Evolutionary conservation across 2,797 vertebrate species (phyloP).

Genomic region (Triplophysa yarkandensis): DNA sequence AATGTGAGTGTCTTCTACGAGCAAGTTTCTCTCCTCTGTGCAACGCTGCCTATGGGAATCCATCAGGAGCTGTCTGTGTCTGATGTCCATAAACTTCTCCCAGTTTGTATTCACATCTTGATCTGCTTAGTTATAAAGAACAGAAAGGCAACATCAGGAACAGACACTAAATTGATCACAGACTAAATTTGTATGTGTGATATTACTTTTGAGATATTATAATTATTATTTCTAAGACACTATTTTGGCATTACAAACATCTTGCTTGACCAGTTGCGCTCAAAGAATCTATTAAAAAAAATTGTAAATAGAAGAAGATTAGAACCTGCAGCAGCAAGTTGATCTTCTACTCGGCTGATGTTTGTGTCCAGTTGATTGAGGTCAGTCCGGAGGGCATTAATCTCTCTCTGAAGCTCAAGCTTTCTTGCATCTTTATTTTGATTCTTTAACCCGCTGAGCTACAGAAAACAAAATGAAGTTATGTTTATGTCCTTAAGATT

Average conservation of each 20-base stretch:
- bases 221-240: not conserved
- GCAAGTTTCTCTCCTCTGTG: slow-evolving; percentile 47
- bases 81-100: slow-evolving; percentile 66
- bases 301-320: not conserved
- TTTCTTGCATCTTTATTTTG: slow-evolving; percentile 68
- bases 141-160: not conserved
- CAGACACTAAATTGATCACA: not conserved
- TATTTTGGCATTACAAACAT: too few species aligned
- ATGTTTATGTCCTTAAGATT: not conserved
- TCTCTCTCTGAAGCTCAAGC: slow-evolving; percentile 71
- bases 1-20: slow-evolving; percentile 61
- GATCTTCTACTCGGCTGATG: slow-evolving; percentile 73
- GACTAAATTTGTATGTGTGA: not conserved
- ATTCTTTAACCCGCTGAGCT: slow-evolving; percentile 66
- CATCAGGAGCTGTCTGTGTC: slow-evolving; percentile 68
- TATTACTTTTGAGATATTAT: too few species aligned
- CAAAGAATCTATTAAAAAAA: not conserved
- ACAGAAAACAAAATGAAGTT: not conserved
- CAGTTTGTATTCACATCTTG: slow-evolving; percentile 62
- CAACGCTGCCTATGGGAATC: slow-evolving; percentile 70
- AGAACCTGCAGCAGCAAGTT: slow-evolving; percentile 72
- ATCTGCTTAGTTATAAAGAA: slow-evolving; percentile 62
- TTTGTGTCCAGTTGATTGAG: slow-evolving; percentile 76
- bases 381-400: slow-evolving; percentile 72
- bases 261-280: too few species aligned